Conservation (phyloP, 1,140 invertebrate genomes). For the Aphidius ervi region DNA sequence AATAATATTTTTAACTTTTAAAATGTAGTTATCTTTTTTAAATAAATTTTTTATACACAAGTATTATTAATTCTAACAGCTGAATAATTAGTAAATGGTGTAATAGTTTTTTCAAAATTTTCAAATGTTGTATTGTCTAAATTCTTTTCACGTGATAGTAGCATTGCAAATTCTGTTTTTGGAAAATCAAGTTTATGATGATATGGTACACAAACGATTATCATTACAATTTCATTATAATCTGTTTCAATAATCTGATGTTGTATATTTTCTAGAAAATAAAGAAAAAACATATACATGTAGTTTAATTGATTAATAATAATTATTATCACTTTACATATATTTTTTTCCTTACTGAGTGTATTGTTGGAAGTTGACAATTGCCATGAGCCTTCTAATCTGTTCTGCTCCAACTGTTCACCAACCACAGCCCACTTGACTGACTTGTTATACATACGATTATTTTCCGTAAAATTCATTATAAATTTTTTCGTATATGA, state of each 20-base stretch:
- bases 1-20: no score
- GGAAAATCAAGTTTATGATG: conserved; percentile 9
- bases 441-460: no score
- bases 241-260: conserved; percentile 22
- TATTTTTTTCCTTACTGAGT: no score
- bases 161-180: conserved; percentile 32
- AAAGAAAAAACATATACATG: conserved; percentile 13
- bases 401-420: no score
- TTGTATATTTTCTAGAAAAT: conserved; percentile 23
- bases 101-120: conserved; percentile 23
- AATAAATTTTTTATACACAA: background rate
- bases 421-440: no score
- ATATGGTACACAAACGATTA: conserved; percentile 25
- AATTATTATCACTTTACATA: no score
- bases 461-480: no score
- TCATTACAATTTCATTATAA: conserved; percentile 22
- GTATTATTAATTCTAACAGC: conserved; percentile 10
- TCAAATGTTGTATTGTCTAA: conserved; percentile 22
- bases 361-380: no score
- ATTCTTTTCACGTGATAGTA: conserved; percentile 31
- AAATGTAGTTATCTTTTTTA: no score
- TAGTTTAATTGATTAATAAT: background rate
- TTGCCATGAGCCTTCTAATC: no score
- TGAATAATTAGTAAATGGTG: conserved; percentile 16
- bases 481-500: no score